phyloP scores from a whole-genome alignment of 2,888 invertebrate genomes.

The Tenthredo amoena region DNA sequence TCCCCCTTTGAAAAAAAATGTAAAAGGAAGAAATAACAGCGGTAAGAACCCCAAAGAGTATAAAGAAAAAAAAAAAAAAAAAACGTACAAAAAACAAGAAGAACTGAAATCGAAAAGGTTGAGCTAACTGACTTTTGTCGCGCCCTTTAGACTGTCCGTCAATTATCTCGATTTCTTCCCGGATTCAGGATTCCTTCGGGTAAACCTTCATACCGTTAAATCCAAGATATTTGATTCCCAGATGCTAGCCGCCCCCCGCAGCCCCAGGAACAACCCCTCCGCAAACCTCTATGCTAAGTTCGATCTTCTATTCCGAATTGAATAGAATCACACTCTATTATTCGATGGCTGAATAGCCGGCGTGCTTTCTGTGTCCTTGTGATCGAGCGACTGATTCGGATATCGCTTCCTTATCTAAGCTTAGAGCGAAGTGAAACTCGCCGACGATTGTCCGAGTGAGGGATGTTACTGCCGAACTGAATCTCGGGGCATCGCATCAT shows the following conservation, averaged over 20 bases:
- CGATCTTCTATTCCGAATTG: slow-evolving; percentile 62
- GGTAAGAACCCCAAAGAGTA: not conserved
- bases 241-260: not conserved
- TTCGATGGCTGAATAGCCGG: slow-evolving; percentile 61
- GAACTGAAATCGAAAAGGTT: slow-evolving; percentile 34
- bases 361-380: slow-evolving; percentile 52
- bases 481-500: slow-evolving; percentile 56
- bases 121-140: slow-evolving; percentile 40
- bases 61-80: not conserved
- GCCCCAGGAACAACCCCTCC: slow-evolving; percentile 2
- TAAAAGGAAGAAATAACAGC: not conserved
- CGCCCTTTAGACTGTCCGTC: slow-evolving; percentile 68
- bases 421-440: slow-evolving; percentile 31
- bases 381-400: slow-evolving; percentile 52
- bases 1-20: slow-evolving; percentile 12
- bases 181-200: slow-evolving; percentile 70
- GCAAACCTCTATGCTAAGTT: slow-evolving; percentile 57
- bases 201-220: slow-evolving; percentile 37
- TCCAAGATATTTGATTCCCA: slow-evolving; percentile 35
- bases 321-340: slow-evolving; percentile 76
- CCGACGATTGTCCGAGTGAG: slow-evolving; percentile 68
- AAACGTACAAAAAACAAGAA: not conserved
- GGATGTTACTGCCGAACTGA: slow-evolving; percentile 54
- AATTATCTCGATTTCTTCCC: slow-evolving; percentile 72
- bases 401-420: slow-evolving; percentile 49